Evolutionary conservation across 2,113 vertebrate genomes (phyloP).

Genomic region (Saccopteryx bilineata): DNA sequence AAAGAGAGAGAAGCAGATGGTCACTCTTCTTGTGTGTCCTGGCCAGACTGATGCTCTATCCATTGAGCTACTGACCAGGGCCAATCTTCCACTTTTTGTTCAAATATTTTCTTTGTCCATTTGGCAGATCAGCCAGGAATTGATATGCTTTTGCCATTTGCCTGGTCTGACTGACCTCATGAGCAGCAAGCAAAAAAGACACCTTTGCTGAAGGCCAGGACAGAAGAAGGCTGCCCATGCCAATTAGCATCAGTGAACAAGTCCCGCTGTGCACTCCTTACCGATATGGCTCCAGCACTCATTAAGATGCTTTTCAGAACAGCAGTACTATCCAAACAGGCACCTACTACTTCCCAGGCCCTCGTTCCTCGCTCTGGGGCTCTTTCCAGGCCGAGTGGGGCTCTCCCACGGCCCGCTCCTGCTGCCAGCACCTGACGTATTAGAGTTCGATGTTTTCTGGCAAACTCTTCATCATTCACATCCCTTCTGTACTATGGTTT

Average conservation of each 20-base stretch:
- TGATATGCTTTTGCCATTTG: not conserved
- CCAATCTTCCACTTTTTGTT: not conserved
- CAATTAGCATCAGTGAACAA: not conserved
- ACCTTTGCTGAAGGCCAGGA: not conserved
- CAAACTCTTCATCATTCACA: not conserved
- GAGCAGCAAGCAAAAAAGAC: not conserved
- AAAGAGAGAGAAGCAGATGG: too few relatives aligned
- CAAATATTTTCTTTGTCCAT: not conserved
- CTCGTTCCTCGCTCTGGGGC: accelerated
- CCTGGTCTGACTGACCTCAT: not conserved
- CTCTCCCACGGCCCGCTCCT: accelerated
- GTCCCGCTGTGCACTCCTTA: not conserved
- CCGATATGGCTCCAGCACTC: not conserved
- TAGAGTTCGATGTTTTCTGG: accelerated
- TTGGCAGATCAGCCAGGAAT: not conserved
- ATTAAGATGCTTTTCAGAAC: not conserved
- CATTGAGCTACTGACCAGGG: too few relatives aligned
- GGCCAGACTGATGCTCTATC: too few relatives aligned
- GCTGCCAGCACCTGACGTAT: accelerated
- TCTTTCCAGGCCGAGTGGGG: not conserved
- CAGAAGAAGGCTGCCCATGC: accelerated
- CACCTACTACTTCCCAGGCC: accelerated
- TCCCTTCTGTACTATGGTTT: not conserved
- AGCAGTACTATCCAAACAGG: not conserved
- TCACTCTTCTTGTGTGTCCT: too few relatives aligned